phyloP scores from a whole-genome alignment of 53 echinoderm and acorn worm genomes.

The Hippasteria phrygiana region DNA sequence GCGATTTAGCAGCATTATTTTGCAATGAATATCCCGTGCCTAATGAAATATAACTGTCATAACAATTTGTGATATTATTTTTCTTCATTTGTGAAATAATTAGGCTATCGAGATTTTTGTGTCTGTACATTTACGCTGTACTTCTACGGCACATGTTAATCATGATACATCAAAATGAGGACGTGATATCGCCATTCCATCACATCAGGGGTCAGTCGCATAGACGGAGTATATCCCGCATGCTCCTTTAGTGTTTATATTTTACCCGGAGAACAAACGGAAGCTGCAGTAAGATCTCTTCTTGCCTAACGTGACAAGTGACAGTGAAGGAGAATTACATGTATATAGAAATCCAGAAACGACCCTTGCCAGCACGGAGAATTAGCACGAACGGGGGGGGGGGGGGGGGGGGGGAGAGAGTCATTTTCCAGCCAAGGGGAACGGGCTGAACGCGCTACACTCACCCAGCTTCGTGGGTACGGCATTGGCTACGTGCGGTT shows the following conservation, averaged over 20 bases:
- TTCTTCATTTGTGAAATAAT: no score
- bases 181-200: not conserved
- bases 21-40: no score
- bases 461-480: not conserved
- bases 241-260: constrained; percentile 33
- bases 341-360: not conserved
- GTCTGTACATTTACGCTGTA: no score
- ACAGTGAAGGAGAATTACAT: constrained; percentile 41
- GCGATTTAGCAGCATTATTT: no score
- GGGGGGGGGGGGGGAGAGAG: not conserved
- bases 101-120: no score
- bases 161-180: not conserved
- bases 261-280: constrained; percentile 30
- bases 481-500: constrained; percentile 9
- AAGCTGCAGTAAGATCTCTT: constrained; percentile 8
- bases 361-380: not conserved
- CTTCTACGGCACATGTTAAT: no score
- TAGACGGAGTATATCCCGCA: not conserved
- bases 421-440: not conserved
- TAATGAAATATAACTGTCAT: no score
- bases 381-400: no score
- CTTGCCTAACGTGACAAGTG: constrained; percentile 51
- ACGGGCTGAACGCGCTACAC: not conserved
- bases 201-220: not conserved
- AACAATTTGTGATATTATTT: no score